A percentile compares a stretch with the other conserved stretches of the same genome.
phyloP scores from a whole-genome alignment of 35 echinoderm and acorn worm genomes.

The Acanthaster planci region DNA sequence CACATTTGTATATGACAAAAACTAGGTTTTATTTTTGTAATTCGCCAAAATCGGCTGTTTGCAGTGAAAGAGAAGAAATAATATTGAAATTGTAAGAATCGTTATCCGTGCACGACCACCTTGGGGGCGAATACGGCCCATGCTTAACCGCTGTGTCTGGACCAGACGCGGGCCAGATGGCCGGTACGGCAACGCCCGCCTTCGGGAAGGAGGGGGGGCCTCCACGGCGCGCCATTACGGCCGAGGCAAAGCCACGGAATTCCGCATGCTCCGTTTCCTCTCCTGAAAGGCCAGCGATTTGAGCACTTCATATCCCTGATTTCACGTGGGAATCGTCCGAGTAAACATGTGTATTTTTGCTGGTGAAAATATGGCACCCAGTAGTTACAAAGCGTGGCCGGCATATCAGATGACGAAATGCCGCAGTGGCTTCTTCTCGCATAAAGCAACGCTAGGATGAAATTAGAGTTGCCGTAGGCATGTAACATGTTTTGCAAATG shows the following conservation, averaged over 20 bases:
- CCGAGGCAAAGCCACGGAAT: neutral
- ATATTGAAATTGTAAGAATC: slow-evolving; percentile 1
- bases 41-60: neutral
- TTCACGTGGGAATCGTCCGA: slow-evolving; percentile 25
- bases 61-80: neutral
- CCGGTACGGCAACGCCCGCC: slow-evolving; percentile 6
- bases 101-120: neutral
- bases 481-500: too few relatives aligned
- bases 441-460: too few relatives aligned
- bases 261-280: slow-evolving; percentile 21
- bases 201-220: neutral
- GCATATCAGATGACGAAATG: neutral
- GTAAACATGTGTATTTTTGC: slow-evolving; percentile 31
- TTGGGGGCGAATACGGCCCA: neutral
- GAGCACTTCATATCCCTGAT: neutral
- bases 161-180: slow-evolving; percentile 21
- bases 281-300: neutral
- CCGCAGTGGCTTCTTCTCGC: too few relatives aligned
- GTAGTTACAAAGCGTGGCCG: slow-evolving; percentile 3
- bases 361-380: slow-evolving; percentile 8
- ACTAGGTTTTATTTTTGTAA: too few relatives aligned
- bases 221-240: neutral
- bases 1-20: too few relatives aligned
- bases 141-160: slow-evolving; percentile 1
- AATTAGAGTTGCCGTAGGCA: too few relatives aligned